Evolutionary conservation across 92 coral and sea anemone species (phyloP).

Genomic region (Heteractis magnifica): DNA sequence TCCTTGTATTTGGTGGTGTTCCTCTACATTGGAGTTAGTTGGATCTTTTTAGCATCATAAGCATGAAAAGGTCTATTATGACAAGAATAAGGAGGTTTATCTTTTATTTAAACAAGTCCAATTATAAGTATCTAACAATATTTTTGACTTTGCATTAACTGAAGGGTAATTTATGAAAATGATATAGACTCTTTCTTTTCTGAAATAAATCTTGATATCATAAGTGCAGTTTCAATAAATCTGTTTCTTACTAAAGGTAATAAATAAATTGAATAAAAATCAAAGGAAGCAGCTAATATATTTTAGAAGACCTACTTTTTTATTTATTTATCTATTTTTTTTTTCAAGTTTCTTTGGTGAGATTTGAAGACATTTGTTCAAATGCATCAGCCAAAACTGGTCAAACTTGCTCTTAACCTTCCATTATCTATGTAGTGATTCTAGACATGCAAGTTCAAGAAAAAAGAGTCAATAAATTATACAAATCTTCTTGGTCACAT

Average conservation of each 20-base stretch:
- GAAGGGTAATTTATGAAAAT: not conserved
- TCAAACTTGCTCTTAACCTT: not conserved
- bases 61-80: too few relatives aligned
- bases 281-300: not conserved
- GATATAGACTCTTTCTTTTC: not conserved
- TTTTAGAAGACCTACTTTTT: too few relatives aligned
- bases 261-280: too few relatives aligned
- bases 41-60: too few relatives aligned
- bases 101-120: not conserved
- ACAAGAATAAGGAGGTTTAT: too few relatives aligned
- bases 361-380: not conserved
- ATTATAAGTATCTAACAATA: not conserved
- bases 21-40: too few relatives aligned
- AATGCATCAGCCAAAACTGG: not conserved
- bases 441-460: not conserved
- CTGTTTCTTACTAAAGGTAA: not conserved
- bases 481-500: not conserved
- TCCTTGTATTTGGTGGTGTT: too few relatives aligned
- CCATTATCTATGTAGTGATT: not conserved
- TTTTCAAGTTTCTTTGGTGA: not conserved
- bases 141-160: too few relatives aligned
- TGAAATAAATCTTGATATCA: not conserved
- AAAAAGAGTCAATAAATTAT: not conserved
- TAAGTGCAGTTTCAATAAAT: not conserved
- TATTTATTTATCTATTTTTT: too few relatives aligned